phyloP scores from a whole-genome alignment of 2,797 vertebrate species.

The Chromis chromis region DNA sequence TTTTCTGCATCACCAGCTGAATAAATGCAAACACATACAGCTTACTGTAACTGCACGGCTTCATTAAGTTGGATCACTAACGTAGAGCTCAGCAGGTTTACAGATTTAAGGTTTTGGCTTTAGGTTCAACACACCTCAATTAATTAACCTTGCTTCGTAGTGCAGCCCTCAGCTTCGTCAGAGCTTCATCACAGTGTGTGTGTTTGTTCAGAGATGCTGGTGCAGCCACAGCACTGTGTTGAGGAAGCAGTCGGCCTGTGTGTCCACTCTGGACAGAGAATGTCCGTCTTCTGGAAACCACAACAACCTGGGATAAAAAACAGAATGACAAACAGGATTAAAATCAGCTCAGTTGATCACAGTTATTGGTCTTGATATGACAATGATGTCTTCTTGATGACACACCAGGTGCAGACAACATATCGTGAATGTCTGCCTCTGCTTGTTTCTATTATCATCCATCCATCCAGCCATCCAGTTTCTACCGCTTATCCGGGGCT shows the following conservation, averaged over 20 bases:
- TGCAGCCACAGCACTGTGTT: conserved; percentile 86
- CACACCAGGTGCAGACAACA: neutral
- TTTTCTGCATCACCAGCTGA: too few relatives aligned
- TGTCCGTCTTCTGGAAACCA: conserved; percentile 89
- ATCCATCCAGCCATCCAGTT: too few relatives aligned
- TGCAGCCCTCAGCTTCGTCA: too few relatives aligned
- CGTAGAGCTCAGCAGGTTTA: too few relatives aligned
- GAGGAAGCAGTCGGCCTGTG: conserved; percentile 83
- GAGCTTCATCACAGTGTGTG: neutral
- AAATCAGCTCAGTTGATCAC: too few relatives aligned
- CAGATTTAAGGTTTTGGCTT: too few relatives aligned
- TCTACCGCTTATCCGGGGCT: too few relatives aligned
- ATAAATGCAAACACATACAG: too few relatives aligned
- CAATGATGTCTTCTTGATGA: neutral
- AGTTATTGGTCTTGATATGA: neutral
- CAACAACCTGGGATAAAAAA: conserved; percentile 79
- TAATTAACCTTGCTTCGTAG: too few relatives aligned
- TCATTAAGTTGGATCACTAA: too few relatives aligned
- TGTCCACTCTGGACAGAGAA: conserved; percentile 83
- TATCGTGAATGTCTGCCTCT: neutral
- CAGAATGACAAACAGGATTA: neutral
- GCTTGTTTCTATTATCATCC: neutral
- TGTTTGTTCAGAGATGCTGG: conserved; percentile 76
- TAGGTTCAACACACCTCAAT: too few relatives aligned
- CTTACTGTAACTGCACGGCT: too few relatives aligned